Conservation (phyloP, 2,113 vertebrate genomes). For the Sebastes fasciatus region DNA sequence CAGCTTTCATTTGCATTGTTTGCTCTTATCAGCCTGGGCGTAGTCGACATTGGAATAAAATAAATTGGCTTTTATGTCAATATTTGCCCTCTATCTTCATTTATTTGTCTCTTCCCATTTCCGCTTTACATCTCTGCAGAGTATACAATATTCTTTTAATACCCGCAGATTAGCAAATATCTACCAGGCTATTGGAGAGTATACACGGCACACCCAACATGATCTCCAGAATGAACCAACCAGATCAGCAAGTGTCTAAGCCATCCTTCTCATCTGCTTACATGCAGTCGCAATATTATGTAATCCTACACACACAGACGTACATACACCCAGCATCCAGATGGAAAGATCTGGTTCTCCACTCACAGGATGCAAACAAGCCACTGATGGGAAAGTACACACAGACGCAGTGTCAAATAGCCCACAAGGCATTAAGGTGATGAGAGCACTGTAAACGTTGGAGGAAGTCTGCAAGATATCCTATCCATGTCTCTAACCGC, state of each 20-base stretch:
- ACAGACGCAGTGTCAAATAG: slow-evolving; percentile 36
- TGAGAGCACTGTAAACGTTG: slow-evolving; percentile 35
- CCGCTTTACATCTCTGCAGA: slow-evolving; percentile 25
- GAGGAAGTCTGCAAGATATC: slow-evolving; percentile 46
- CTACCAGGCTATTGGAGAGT: neutral
- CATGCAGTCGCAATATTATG: slow-evolving; percentile 45
- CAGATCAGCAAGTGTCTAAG: slow-evolving; percentile 42
- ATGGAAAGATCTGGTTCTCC: slow-evolving; percentile 38
- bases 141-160: slow-evolving; percentile 22
- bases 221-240: slow-evolving; percentile 35
- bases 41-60: slow-evolving; percentile 38
- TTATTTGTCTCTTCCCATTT: slow-evolving; percentile 9
- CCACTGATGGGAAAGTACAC: slow-evolving; percentile 39
- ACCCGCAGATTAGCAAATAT: slow-evolving; percentile 33
- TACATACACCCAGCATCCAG: slow-evolving; percentile 20
- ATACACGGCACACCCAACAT: slow-evolving; percentile 19
- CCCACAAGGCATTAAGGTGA: slow-evolving; percentile 39
- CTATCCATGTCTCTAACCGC: slow-evolving; percentile 22
- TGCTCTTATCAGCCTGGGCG: slow-evolving; percentile 7
- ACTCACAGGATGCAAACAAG: slow-evolving; percentile 58
- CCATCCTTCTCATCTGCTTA: slow-evolving; percentile 31
- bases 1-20: slow-evolving; percentile 41
- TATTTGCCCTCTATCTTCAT: slow-evolving; percentile 41
- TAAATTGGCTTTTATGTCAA: slow-evolving; percentile 39
- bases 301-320: slow-evolving; percentile 8